Evolutionary conservation across 2,888 invertebrate genomes (phyloP).

Genomic region (Cataglyphis altisquamis): DNA sequence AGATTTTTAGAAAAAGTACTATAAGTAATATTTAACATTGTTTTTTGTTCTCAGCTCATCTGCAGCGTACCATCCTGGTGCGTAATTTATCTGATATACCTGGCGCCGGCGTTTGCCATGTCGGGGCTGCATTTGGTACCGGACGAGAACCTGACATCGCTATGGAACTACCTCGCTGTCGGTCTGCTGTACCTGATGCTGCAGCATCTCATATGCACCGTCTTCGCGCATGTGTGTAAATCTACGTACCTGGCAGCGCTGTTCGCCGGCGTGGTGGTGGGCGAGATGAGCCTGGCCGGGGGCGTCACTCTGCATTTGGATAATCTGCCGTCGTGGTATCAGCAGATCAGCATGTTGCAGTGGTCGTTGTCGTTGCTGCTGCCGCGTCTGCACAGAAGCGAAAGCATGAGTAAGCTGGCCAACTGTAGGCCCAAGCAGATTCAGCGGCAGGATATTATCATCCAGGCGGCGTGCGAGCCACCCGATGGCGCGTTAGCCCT

Average conservation of each 20-base stretch:
- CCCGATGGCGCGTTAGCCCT: conserved; percentile 91
- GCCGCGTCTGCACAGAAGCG: conserved; percentile 79
- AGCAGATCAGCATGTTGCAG: conserved; percentile 81
- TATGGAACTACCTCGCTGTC: conserved; percentile 82
- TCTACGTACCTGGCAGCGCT: conserved; percentile 81
- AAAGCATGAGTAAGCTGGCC: conserved; percentile 77
- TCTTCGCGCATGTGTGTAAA: conserved; percentile 82
- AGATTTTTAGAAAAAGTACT: background rate
- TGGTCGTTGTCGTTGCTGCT: conserved; percentile 82
- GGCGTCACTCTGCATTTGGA: conserved; percentile 82
- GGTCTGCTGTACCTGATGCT: conserved; percentile 82
- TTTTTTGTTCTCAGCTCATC: conserved; percentile 89
- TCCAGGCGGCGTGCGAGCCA: conserved; percentile 93
- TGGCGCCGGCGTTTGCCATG: conserved; percentile 96
- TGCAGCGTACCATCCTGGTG: conserved; percentile 93
- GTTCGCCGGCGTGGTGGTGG: conserved; percentile 80
- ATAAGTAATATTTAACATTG: background rate
- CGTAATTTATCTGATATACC: conserved; percentile 93
- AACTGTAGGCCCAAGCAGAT: conserved; percentile 88
- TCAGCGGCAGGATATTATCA: conserved; percentile 95
- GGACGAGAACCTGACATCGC: conserved; percentile 82
- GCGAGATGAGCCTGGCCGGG: conserved; percentile 81
- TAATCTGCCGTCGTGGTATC: conserved; percentile 83
- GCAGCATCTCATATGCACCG: conserved; percentile 81
- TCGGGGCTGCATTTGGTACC: conserved; percentile 90